A percentile compares a stretch with the other conserved stretches of the same genome.
These are phyloP conservation scores for Alectoris magna DNA, from an alignment of 2,797 vertebrate genomes.

Conservation along the genomic window DNA sequence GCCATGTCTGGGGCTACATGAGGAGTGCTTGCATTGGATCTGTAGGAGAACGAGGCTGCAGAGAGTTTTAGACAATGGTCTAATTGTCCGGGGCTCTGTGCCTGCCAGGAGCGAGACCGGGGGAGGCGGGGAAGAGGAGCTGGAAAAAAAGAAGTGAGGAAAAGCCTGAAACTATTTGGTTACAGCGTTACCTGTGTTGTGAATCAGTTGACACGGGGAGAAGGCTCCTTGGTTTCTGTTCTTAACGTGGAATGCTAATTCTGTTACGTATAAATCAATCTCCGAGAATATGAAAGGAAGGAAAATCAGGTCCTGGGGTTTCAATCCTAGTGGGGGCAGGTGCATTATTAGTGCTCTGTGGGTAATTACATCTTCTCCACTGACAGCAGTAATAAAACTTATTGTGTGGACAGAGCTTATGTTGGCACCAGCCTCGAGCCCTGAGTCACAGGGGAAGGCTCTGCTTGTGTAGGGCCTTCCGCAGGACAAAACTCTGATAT, in stretches of 20 bases:
- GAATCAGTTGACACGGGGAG: background rate
- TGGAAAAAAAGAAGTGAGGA: conserved; percentile 20
- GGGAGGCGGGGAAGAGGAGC: background rate
- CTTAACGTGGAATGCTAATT: background rate
- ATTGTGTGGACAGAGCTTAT: background rate
- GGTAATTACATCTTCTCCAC: background rate
- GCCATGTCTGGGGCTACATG: accelerated
- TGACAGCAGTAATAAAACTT: background rate
- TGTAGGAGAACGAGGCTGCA: background rate
- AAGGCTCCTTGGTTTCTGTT: background rate
- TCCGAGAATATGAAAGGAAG: background rate
- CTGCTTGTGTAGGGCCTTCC: background rate
- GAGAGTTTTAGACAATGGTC: background rate
- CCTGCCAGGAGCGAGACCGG: background rate
- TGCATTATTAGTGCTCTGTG: background rate
- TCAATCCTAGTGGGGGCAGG: background rate
- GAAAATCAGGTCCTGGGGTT: background rate
- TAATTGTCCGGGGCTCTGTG: background rate
- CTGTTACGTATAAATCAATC: background rate
- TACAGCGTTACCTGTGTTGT: background rate
- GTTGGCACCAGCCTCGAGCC: background rate
- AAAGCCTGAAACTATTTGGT: conserved; percentile 15
- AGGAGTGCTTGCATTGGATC: background rate
- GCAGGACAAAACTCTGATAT: background rate
- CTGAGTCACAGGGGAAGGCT: background rate